Conservation (phyloP, 2,888 invertebrate species). For the Apamea epomidion region DNA sequence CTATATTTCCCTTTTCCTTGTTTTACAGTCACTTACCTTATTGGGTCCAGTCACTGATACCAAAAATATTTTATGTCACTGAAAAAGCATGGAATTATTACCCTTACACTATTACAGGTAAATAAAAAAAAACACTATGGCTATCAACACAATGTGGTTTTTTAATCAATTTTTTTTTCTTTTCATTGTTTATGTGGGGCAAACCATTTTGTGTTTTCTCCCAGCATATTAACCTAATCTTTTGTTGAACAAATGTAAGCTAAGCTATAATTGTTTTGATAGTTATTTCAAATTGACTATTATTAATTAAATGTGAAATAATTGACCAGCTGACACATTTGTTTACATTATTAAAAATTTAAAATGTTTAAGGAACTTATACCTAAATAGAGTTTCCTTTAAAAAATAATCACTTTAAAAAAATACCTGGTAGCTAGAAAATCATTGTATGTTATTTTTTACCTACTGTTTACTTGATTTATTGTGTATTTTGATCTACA, state of each 20-base stretch:
- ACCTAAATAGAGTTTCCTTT: background rate
- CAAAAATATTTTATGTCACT: conserved; percentile 97
- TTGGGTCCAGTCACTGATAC: conserved; percentile 96
- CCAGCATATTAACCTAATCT: background rate
- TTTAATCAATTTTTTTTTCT: background rate
- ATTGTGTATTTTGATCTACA: conserved; percentile 6
- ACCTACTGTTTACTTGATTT: background rate
- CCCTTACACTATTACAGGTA: conserved; percentile 96
- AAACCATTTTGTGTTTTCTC: conserved; percentile 1
- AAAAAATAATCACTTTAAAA: background rate
- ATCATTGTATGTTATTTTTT: background rate
- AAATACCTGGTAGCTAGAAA: background rate
- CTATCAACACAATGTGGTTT: conserved; percentile 3
- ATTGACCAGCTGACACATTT: background rate
- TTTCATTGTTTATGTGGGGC: background rate
- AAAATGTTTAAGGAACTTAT: background rate
- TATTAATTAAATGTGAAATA: background rate
- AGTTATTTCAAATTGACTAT: background rate
- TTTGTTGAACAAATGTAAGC: conserved; percentile 1
- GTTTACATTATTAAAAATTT: background rate
- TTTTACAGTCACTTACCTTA: conserved; percentile 95
- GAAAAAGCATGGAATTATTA: conserved; percentile 99
- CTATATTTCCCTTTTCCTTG: conserved; percentile 47
- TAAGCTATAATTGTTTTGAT: background rate
- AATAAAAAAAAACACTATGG: conserved; percentile 57